These are phyloP conservation scores for Sycophila sp. DNA, from an alignment of 1,140 invertebrate genomes.

Conservation along the genomic window DNA sequence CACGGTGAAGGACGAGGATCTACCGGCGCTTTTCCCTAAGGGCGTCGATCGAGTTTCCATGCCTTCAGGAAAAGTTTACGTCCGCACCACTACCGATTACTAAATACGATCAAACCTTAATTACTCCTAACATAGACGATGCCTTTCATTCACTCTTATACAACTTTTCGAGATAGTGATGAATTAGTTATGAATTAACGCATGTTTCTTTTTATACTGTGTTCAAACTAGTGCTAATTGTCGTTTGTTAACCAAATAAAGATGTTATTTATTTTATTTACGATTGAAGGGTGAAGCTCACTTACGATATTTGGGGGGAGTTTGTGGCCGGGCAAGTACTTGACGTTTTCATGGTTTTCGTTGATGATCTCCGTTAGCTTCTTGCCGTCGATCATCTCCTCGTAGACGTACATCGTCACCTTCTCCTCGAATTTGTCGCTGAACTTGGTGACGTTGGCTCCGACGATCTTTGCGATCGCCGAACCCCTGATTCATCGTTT, in stretches of 20 bases:
- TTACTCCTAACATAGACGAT: neutral
- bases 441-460: constrained; percentile 72
- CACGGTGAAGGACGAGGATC: constrained; percentile 75
- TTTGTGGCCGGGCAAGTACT: constrained; percentile 80
- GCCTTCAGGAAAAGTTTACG: constrained; percentile 83
- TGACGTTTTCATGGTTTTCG: constrained; percentile 81
- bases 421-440: constrained; percentile 72
- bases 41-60: constrained; percentile 75
- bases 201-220: neutral
- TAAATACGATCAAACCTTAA: too few relatives aligned
- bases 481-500: constrained; percentile 72
- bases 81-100: constrained; percentile 80
- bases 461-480: constrained; percentile 82
- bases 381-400: constrained; percentile 77
- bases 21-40: constrained; percentile 77
- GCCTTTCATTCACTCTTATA: too few relatives aligned
- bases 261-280: too few relatives aligned
- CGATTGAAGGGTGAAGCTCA: too few relatives aligned
- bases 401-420: constrained; percentile 82
- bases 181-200: too few relatives aligned
- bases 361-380: constrained; percentile 86
- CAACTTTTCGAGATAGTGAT: too few relatives aligned
- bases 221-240: neutral
- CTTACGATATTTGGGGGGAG: constrained; percentile 72
- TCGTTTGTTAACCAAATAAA: neutral